These are phyloP conservation scores for Limenitis camilla DNA, from an alignment of 2,888 invertebrate species.

Conservation along the genomic window DNA sequence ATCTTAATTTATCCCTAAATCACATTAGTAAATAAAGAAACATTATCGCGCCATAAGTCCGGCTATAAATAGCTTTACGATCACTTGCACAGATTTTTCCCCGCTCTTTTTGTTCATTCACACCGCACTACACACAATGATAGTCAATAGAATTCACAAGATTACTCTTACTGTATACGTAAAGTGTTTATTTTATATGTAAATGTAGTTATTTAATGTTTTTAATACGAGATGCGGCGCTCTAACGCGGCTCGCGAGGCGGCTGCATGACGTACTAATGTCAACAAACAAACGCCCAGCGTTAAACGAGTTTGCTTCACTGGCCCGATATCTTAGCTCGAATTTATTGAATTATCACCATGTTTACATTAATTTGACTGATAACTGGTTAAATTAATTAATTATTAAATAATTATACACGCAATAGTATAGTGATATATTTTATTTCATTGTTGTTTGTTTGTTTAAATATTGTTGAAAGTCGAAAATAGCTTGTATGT, in stretches of 20 bases:
- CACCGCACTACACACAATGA: conserved; percentile 36
- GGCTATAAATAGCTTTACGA: conserved; percentile 64
- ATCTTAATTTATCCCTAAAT: conserved; percentile 22
- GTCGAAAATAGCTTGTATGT: conserved; percentile 19
- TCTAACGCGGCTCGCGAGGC: conserved; percentile 54
- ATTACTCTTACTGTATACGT: conserved; percentile 34
- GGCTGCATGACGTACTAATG: conserved; percentile 52
- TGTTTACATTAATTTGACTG: background rate
- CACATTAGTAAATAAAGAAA: conserved; percentile 36
- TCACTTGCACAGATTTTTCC: conserved; percentile 62
- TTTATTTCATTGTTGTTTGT: background rate
- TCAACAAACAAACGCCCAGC: conserved; percentile 39
- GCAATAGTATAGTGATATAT: background rate
- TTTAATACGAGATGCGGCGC: conserved; percentile 47
- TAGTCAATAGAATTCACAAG: conserved; percentile 36
- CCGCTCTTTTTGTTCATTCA: conserved; percentile 58
- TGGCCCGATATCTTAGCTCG: conserved; percentile 16
- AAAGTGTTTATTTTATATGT: conserved; percentile 33
- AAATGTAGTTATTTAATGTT: conserved; percentile 39
- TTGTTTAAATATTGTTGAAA: background rate
- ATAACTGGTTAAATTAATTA: background rate
- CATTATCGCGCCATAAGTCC: conserved; percentile 47
- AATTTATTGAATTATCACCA: conserved; percentile 1
- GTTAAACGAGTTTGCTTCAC: conserved; percentile 22
- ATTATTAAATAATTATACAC: background rate